Evolutionary conservation across 2,888 invertebrate species (phyloP), one percentile per base, ranked within the genome.

Genomic region (Opisthograptis luteolata): DNA sequence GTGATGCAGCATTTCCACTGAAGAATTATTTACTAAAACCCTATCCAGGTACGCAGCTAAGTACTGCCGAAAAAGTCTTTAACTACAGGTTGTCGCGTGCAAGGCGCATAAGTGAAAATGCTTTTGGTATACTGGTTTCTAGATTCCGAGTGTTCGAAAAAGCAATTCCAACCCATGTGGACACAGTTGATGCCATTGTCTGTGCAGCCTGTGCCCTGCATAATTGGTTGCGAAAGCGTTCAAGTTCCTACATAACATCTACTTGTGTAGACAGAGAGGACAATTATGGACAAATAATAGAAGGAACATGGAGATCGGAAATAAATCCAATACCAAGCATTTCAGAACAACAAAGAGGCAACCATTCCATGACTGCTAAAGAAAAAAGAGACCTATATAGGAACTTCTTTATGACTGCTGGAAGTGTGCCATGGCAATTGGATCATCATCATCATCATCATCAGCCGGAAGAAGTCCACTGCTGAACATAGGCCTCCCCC

Each of bases 1-100:
- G 25, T n/a, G 53, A 58, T 45, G 46, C 31, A 10, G 58, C 58
- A 5, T 58, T 58, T 46, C 47, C 58, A 28, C 27, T 43, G n/a
- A 34, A 35, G 27, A 35, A 7, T 19, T 27, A 43, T 35, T 19
- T 35, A 27, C 10, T 43, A 13, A 43, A 43, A 28, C 45, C 45
- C 15, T 45, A 45, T 25, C 37, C 24, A 32, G 20, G n/a, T n/a
- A 17, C 31, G 30, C 30, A 36, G 7, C 39, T 39, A 22, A 22
- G 4, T 31, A 10, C 24, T 22, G 17, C 15, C 7, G 32, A 45
- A 45, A 32, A 24, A 39, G 19, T 45, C 9, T 27, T 27, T 10
- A 27, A 27, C 27, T 27, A 27, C 27, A 24, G 46, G 8, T 27
- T 46, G 9, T 27, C 39, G 4, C 14, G 46, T 10, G 46, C 46